phyloP scores from a whole-genome alignment of 2,113 vertebrate genomes.

The Carassius auratus region DNA sequence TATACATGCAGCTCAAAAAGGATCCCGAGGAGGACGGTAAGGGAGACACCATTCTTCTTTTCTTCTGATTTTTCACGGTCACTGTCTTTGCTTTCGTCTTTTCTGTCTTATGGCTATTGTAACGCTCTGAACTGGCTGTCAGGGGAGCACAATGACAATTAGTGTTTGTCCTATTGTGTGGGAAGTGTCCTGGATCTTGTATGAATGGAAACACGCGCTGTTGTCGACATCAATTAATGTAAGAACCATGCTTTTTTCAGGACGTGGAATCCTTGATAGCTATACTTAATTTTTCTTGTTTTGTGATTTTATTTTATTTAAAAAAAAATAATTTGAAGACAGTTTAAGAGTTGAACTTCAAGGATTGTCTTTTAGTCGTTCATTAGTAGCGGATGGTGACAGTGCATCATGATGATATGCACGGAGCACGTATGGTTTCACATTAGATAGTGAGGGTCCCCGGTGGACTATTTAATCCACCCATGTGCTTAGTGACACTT shows the following conservation, averaged over 20 bases:
- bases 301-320: background rate
- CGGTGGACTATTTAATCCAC: conserved; percentile 22
- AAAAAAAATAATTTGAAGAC: too few species aligned
- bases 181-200: background rate
- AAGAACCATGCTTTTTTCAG: background rate
- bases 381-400: background rate
- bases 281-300: background rate
- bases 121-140: conserved; percentile 16
- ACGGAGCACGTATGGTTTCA: background rate
- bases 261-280: background rate
- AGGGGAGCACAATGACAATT: conserved; percentile 37
- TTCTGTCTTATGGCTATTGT: conserved; percentile 28
- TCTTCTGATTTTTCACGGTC: conserved; percentile 4
- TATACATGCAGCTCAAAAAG: conserved; percentile 62
- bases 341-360: background rate
- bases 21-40: conserved; percentile 56
- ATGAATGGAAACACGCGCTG: background rate
- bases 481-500: conserved; percentile 15
- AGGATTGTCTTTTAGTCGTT: background rate
- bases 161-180: conserved; percentile 49
- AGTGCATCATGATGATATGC: background rate
- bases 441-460: background rate
- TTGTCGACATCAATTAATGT: background rate
- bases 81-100: conserved; percentile 9
- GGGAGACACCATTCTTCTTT: conserved; percentile 29